Evolutionary conservation across 2,888 invertebrate species (phyloP).

Genomic region (Eledone cirrhosa): DNA sequence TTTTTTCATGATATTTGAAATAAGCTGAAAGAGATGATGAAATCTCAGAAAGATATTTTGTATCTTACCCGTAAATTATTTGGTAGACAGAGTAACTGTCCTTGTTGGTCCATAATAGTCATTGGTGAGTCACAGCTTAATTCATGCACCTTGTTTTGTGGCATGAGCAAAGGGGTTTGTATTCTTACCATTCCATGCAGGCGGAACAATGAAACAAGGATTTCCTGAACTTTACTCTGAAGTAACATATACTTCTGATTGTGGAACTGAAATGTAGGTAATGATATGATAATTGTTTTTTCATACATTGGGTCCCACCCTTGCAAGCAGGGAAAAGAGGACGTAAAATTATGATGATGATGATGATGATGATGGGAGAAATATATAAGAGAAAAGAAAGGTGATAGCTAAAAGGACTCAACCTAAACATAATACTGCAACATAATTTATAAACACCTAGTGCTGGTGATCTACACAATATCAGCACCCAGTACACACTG

Average conservation of each 20-base stretch:
- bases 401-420: too few species aligned
- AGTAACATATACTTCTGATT: conserved; percentile 65
- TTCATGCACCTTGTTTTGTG: conserved; percentile 64
- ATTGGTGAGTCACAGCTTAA: conserved; percentile 69
- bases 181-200: conserved; percentile 78
- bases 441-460: too few species aligned
- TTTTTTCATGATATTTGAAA: too few species aligned
- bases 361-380: background rate
- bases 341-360: too few species aligned
- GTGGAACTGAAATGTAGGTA: background rate
- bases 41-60: too few species aligned
- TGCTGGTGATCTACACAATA: too few species aligned
- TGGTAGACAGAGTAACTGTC: conserved; percentile 86
- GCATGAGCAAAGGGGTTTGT: conserved; percentile 82
- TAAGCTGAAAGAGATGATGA: too few species aligned
- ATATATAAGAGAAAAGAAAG: too few species aligned
- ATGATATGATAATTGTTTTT: background rate
- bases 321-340: too few species aligned
- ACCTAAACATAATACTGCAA: too few species aligned
- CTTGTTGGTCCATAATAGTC: conserved; percentile 86
- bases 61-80: conserved; percentile 78
- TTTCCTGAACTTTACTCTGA: conserved; percentile 70
- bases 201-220: conserved; percentile 60
- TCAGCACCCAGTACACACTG: too few species aligned
- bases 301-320: too few species aligned